Evolutionary conservation across 2,113 vertebrate genomes (phyloP).

Genomic region (Carlito syrichta): DNA sequence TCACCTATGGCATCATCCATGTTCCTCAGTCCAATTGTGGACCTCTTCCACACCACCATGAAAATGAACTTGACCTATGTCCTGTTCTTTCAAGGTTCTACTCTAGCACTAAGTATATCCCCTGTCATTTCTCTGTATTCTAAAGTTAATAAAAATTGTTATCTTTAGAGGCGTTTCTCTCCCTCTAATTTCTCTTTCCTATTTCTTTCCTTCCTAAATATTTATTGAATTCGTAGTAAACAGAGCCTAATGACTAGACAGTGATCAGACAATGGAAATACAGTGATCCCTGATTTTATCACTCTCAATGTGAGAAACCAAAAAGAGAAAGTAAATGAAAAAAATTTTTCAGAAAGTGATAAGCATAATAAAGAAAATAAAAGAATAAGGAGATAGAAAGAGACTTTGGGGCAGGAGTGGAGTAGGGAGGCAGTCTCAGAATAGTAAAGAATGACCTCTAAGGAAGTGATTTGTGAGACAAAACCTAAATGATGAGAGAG

Average conservation of each 20-base stretch:
- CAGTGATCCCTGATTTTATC: not conserved
- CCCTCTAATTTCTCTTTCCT: not conserved
- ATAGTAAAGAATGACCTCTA: not conserved
- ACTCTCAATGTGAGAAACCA: not conserved
- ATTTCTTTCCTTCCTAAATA: not conserved
- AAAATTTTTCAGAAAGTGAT: not conserved
- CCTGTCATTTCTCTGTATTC: not conserved
- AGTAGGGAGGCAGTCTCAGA: not conserved
- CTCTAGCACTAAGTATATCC: not conserved
- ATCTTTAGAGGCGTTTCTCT: not conserved
- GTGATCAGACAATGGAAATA: not conserved
- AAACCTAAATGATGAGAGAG: not conserved
- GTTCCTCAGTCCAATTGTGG: not conserved
- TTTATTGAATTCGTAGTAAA: not conserved
- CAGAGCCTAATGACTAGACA: not conserved
- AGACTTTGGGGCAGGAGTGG: not conserved
- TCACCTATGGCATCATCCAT: not conserved
- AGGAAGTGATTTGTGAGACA: not conserved
- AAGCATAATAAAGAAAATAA: not conserved
- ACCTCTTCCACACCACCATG: not conserved
- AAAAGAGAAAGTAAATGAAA: not conserved
- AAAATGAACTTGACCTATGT: not conserved
- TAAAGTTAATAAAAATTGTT: not conserved
- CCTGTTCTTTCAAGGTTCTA: not conserved
- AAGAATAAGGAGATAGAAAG: not conserved